Evolutionary conservation across 2,797 vertebrate species (phyloP).

Genomic region (Periophthalmus magnuspinnatus): DNA sequence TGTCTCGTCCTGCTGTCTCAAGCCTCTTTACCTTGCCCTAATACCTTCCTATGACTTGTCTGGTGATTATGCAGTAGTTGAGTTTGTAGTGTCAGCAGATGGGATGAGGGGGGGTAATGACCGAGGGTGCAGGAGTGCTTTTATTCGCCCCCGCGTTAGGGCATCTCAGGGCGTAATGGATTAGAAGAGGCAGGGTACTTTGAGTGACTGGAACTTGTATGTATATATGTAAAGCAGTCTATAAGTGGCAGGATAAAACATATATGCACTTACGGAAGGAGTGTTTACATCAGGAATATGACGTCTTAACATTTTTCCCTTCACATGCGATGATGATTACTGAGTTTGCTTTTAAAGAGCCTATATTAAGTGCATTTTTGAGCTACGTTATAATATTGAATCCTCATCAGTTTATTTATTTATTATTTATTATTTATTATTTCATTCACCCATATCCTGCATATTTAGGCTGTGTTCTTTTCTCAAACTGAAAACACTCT

Average conservation of each 20-base stretch:
- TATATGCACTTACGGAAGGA: neutral
- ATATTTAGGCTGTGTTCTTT: too few species aligned
- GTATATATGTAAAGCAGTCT: slow-evolving; percentile 6
- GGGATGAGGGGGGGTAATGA: slow-evolving; percentile 55
- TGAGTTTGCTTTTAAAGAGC: neutral
- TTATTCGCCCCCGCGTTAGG: slow-evolving; percentile 22
- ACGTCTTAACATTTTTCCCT: slow-evolving; percentile 1
- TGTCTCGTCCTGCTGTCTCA: slow-evolving; percentile 5
- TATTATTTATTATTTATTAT: too few species aligned
- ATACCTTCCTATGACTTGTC: slow-evolving; percentile 67
- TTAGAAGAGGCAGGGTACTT: slow-evolving; percentile 24
- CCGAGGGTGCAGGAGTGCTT: slow-evolving; percentile 34
- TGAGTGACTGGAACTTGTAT: slow-evolving; percentile 25
- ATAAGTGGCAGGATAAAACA: slow-evolving; percentile 22
- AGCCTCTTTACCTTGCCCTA: slow-evolving; percentile 33
- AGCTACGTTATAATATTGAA: too few species aligned
- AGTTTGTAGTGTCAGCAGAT: slow-evolving; percentile 67
- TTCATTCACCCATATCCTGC: too few species aligned
- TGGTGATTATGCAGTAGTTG: slow-evolving; percentile 62
- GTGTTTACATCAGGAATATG: neutral
- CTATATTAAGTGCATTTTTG: too few species aligned
- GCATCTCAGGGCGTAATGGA: slow-evolving; percentile 41
- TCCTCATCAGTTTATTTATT: too few species aligned
- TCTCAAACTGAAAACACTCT: too few species aligned
- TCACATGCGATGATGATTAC: neutral